Evolutionary conservation across 2,113 vertebrate species (phyloP).

Genomic region (Campylomormyrus tamandua): DNA sequence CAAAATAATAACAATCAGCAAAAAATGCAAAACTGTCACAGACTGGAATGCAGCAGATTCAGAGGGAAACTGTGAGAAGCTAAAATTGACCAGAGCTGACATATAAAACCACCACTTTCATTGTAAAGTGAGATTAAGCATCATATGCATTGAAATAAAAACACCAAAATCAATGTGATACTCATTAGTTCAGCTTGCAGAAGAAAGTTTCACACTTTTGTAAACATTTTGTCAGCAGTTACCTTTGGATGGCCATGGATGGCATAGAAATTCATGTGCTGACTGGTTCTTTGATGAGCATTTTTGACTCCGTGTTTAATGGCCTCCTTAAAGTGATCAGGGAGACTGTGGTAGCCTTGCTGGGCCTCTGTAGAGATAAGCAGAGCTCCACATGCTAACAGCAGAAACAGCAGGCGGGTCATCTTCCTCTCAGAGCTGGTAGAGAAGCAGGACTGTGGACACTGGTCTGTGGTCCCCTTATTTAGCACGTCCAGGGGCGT

Average conservation of each 20-base stretch:
- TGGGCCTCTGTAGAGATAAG: constrained; percentile 9
- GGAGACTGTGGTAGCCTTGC: not conserved
- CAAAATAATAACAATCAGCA: not conserved
- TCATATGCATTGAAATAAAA: not conserved
- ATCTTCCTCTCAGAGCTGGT: not conserved
- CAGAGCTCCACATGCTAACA: not conserved
- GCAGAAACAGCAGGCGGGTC: not conserved
- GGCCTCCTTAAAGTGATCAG: not conserved
- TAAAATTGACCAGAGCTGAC: not conserved
- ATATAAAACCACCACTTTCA: not conserved
- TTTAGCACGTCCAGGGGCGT: not conserved
- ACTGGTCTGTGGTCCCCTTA: not conserved
- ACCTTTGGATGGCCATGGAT: not conserved
- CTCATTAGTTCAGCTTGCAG: not conserved
- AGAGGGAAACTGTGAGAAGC: not conserved
- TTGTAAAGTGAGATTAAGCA: not conserved
- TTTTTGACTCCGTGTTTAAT: not conserved
- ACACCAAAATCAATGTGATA: not conserved
- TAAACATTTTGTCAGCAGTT: not conserved
- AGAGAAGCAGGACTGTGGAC: constrained; percentile 4
- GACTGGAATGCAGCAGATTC: not conserved
- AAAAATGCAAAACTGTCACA: not conserved
- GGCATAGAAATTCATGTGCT: not conserved
- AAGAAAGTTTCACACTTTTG: not conserved
- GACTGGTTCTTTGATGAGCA: not conserved